Evolutionary conservation across 2,113 vertebrate genomes (phyloP).

Genomic region (Perccottus glenii): DNA sequence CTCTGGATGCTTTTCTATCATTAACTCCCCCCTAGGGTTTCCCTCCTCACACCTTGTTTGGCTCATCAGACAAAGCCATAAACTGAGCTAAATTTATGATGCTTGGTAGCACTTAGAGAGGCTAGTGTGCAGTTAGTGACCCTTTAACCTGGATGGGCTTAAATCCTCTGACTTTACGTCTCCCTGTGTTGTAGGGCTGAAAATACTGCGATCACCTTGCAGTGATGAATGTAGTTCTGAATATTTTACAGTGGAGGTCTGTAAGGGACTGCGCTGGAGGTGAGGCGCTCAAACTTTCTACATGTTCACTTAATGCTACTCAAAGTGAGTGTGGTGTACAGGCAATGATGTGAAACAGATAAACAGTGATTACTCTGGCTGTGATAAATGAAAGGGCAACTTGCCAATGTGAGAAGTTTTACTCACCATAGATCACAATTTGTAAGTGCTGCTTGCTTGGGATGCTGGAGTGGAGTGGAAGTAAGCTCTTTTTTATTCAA

Average conservation of each 20-base stretch:
- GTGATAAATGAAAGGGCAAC: conserved; percentile 74
- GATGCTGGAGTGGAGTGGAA: conserved; percentile 44
- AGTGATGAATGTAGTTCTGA: conserved; percentile 45
- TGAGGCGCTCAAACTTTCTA: conserved; percentile 27
- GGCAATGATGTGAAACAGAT: conserved; percentile 74
- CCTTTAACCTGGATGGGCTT: conserved; percentile 28
- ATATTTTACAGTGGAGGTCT: conserved; percentile 41
- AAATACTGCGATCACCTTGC: conserved; percentile 35
- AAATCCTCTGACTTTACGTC: conserved; percentile 27
- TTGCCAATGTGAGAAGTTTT: conserved; percentile 66
- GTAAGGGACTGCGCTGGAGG: conserved; percentile 1
- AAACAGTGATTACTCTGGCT: conserved; percentile 73
- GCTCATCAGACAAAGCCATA: conserved; percentile 43
- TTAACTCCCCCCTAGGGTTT: conserved; percentile 42
- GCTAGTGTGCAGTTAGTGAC: conserved; percentile 29
- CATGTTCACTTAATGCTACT: conserved; percentile 56
- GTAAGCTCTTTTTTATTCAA: conserved; percentile 52
- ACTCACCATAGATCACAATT: conserved; percentile 76
- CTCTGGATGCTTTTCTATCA: conserved; percentile 58
- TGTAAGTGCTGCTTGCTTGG: conserved; percentile 64
- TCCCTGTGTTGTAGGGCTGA: conserved; percentile 5
- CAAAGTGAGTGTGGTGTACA: conserved; percentile 63
- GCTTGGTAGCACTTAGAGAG: conserved; percentile 19
- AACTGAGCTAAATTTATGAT: conserved; percentile 39
- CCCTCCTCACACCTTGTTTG: conserved; percentile 59